Conservation (phyloP, 2,113 vertebrate species). For the Panthera tigris region DNA sequence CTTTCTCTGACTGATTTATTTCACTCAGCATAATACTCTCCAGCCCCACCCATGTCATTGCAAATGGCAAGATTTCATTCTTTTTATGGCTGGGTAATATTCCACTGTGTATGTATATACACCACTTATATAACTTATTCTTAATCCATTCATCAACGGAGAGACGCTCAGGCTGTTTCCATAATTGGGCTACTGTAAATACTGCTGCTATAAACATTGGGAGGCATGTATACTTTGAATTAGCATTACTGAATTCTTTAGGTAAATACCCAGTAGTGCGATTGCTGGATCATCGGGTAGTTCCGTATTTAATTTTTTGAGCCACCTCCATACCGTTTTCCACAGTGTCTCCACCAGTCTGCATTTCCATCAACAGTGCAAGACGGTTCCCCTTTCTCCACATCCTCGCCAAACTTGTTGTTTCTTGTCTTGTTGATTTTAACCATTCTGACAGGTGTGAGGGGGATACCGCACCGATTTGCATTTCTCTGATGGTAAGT, state of each 20-base stretch:
- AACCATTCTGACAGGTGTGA: not conserved
- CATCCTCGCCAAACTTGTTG: not conserved
- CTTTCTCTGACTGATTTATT: not conserved
- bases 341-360: not conserved
- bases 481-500: not conserved
- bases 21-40: not conserved
- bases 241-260: not conserved
- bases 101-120: not conserved
- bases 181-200: not conserved
- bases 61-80: not conserved
- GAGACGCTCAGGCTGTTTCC: not conserved
- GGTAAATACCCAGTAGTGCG: not conserved
- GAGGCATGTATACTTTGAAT: not conserved
- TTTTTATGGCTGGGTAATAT: not conserved
- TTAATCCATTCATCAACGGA: not conserved
- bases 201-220: not conserved
- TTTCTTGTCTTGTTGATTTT: not conserved
- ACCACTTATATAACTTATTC: no score
- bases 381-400: not conserved
- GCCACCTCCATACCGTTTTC: not conserved
- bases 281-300: not conserved
- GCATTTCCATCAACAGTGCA: not conserved
- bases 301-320: not conserved
- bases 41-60: not conserved
- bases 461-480: not conserved